Base-by-base conservation (phyloP, 1,140 invertebrate species). In the Aphaenogaster rudis region DNA sequence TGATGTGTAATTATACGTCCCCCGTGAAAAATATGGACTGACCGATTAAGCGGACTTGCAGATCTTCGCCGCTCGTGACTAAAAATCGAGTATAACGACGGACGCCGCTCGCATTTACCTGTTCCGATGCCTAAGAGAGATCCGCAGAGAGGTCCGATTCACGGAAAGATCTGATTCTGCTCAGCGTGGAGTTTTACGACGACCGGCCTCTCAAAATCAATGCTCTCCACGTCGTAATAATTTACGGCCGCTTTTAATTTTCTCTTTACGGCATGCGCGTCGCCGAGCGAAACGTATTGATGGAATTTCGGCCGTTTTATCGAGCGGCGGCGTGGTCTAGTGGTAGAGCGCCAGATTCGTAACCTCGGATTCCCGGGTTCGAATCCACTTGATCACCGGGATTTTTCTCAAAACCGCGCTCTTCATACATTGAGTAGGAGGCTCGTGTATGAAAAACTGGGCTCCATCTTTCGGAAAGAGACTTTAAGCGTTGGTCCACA, bases 111-210 rank as follows among this genome's bases (percentile, higher is more conserved):
- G 39, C 28, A 45, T 59, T 89, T 90, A 90, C 88, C 88, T 86
- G 88, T 86, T 88, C 57, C 48, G 72, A 42, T 13, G 15, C 39
- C 6, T 11, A 21, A 67, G n/a, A n/a, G 50, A 72, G 66, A 72
- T 61, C 28, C 45, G 28, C n/a, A 28, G 28, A 28, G 28, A 42
- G 64, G 64, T 17, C 84, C 57, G 50, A 89, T 89, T 82, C 88
- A 87, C 71, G 45, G 76, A 89, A 90, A 89, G 67, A 71, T 89
- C 61, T 52, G 88, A 89, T 89, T 89, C 63, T 69, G 79, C 54
- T 71, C 52, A 57, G 67, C 54, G 28, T 0, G 39, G 45, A 90
- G 61, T 89, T 90, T 90, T 90, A 90, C 71, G 88, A 89, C 57
- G 66, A 74, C 67, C 76, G 21, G 63, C 66, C 71, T 71, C 39